Evolutionary conservation across 2,113 vertebrate species (phyloP).

Genomic region (Gracilinanus agilis): DNA sequence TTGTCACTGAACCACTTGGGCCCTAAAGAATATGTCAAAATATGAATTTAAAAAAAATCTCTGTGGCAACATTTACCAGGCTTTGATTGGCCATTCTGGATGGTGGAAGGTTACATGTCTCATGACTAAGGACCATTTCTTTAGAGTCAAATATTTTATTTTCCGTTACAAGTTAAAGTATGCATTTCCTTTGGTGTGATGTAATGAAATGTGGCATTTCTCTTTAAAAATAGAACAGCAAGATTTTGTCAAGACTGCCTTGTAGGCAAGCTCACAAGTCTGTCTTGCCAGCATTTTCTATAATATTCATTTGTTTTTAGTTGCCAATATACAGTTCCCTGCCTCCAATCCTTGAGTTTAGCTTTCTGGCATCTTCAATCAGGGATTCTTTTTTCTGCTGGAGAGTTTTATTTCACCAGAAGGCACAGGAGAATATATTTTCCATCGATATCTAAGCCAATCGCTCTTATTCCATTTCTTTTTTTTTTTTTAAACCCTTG

Average conservation of each 20-base stretch:
- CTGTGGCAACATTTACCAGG: background rate
- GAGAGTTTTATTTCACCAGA: background rate
- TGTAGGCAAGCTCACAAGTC: conserved; percentile 69
- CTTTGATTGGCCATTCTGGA: background rate
- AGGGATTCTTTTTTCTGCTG: background rate
- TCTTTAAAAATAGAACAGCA: conserved; percentile 83
- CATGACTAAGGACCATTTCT: too few species aligned
- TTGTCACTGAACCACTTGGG: background rate
- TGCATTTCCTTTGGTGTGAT: conserved; percentile 68
- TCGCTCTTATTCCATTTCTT: background rate
- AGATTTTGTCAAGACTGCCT: conserved; percentile 78
- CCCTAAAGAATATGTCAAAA: background rate
- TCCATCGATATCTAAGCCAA: fast-evolving
- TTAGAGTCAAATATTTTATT: background rate
- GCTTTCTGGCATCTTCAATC: background rate
- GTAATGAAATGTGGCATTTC: conserved; percentile 76
- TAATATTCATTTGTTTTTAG: background rate
- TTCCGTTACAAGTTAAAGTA: background rate
- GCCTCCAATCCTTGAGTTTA: background rate
- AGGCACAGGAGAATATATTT: background rate
- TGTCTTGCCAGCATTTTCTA: conserved; percentile 41
- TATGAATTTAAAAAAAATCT: background rate
- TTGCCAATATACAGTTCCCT: conserved; percentile 47
- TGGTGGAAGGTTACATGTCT: background rate
- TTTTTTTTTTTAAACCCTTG: too few species aligned